Percentiles rank a stretch among this genome's conserved stretches.
Evolutionary conservation across 1,140 invertebrate species (phyloP).

Genomic region (Colletes gigas): DNA sequence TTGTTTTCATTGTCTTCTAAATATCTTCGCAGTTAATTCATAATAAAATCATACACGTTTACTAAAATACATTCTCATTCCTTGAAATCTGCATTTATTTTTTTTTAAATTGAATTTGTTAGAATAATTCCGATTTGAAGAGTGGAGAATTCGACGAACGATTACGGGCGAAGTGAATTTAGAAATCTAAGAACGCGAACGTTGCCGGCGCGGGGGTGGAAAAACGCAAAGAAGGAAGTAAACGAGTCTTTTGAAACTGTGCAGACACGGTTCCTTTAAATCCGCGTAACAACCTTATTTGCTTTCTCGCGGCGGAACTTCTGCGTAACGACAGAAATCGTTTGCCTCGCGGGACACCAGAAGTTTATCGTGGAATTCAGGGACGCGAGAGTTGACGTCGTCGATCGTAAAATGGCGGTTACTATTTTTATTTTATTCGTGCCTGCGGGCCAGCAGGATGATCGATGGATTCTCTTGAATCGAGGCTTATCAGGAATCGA

Average conservation of each 20-base stretch:
- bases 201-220: too few species aligned
- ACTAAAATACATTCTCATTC: too few species aligned
- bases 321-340: constrained; percentile 48
- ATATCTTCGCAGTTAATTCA: too few species aligned
- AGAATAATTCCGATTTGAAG: too few species aligned
- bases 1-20: too few species aligned
- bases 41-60: too few species aligned
- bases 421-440: background rate
- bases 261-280: constrained; percentile 61
- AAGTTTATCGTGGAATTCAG: constrained; percentile 12
- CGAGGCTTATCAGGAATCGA: constrained; percentile 20
- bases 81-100: too few species aligned
- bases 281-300: constrained; percentile 52
- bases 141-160: background rate
- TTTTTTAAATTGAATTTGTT: too few species aligned
- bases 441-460: constrained; percentile 8
- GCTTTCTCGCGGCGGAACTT: constrained; percentile 57
- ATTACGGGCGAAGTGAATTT: background rate
- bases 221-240: background rate
- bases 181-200: background rate
- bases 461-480: constrained; percentile 41
- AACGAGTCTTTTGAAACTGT: constrained; percentile 21
- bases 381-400: background rate
- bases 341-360: constrained; percentile 35
- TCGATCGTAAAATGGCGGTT: constrained; percentile 45